Conservation (phyloP, 2,797 vertebrate genomes). For the Melanotaenia boesemani region DNA sequence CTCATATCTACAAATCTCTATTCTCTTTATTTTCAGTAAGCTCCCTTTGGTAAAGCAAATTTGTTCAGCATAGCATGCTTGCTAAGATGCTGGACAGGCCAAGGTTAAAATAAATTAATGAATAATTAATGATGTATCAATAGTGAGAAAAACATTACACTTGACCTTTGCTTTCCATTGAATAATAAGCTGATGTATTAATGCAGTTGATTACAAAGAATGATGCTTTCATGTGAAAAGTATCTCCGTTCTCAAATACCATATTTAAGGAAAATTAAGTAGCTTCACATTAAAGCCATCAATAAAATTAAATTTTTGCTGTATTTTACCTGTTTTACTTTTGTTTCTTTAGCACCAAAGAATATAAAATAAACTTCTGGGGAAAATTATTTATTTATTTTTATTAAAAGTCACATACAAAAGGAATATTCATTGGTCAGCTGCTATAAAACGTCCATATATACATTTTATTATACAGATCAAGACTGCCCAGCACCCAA, state of each 20-base stretch:
- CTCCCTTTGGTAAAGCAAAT: background rate
- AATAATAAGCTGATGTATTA: background rate
- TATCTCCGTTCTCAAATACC: no score
- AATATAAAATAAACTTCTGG: constrained; percentile 13
- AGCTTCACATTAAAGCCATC: no score
- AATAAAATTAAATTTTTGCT: no score
- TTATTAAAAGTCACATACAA: constrained; percentile 86
- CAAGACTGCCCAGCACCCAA: constrained; percentile 20
- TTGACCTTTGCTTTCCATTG: background rate
- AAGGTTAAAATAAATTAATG: background rate
- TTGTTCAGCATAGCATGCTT: no score
- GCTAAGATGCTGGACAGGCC: no score
- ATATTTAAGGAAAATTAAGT: no score
- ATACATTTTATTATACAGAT: constrained; percentile 73
- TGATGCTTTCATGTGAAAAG: no score
- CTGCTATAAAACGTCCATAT: constrained; percentile 80
- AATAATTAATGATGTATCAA: background rate
- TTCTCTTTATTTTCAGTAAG: no score
- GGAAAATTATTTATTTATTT: constrained; percentile 71
- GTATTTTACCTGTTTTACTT: no score
- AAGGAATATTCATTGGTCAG: constrained; percentile 75
- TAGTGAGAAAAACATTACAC: background rate
- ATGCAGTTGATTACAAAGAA: background rate
- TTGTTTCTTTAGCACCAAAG: background rate
- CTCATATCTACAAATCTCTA: background rate